Conservation (phyloP, 2,797 vertebrate genomes). For the Botia kubotai region DNA sequence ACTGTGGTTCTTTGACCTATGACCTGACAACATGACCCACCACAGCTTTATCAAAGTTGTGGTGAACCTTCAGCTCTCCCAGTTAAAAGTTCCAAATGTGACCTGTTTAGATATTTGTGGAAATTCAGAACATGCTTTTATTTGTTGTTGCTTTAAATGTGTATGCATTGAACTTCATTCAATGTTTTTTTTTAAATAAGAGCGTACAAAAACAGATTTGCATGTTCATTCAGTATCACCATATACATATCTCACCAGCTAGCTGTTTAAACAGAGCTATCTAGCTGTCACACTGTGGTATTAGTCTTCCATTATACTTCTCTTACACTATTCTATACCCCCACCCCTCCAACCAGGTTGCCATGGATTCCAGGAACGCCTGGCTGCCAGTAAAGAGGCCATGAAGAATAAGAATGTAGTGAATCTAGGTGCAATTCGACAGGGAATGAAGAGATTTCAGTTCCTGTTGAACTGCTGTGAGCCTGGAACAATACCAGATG, state of each 20-base stretch:
- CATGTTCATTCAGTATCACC: conserved; percentile 36
- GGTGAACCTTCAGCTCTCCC: conserved; percentile 34
- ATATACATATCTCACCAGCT: conserved; percentile 37
- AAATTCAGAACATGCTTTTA: neutral
- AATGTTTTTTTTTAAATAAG: neutral
- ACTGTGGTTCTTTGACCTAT: conserved; percentile 42
- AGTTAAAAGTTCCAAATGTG: conserved; percentile 32
- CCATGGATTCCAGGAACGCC: conserved; percentile 92
- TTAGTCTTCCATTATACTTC: neutral
- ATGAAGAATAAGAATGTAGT: conserved; percentile 97
- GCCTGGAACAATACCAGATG: conserved; percentile 96
- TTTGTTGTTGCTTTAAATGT: neutral
- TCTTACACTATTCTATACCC: conserved; percentile 10
- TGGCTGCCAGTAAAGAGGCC: conserved; percentile 90
- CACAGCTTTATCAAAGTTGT: conserved; percentile 41
- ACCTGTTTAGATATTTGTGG: conserved; percentile 8
- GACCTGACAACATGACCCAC: conserved; percentile 40
- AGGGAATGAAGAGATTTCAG: conserved; percentile 99
- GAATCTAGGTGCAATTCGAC: conserved; percentile 94
- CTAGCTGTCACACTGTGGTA: neutral
- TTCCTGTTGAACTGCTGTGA: conserved; percentile 98
- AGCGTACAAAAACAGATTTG: conserved; percentile 26
- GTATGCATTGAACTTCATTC: neutral
- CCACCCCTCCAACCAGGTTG: conserved; percentile 79
- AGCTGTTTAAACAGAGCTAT: neutral